Base-by-base conservation (phyloP, 2,113 vertebrate species). In the Bos indicus region DNA sequence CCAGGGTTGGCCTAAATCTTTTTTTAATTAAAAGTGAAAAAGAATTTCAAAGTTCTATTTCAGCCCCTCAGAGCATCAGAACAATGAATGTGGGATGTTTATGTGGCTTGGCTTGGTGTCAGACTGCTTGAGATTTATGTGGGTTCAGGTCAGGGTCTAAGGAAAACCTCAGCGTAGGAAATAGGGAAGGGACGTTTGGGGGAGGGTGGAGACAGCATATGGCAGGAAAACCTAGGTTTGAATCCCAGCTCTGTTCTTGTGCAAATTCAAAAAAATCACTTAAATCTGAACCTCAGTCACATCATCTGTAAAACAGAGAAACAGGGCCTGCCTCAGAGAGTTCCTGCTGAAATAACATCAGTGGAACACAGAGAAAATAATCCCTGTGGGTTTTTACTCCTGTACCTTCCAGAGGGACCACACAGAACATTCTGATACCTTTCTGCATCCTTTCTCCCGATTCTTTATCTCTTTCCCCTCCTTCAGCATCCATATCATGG, bases 11-110 rank as follows among this genome's bases (percentile, higher is more conserved):
- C 91, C 95, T 97, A 97, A 98, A 98, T 97, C 96, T 95, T 97
- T 95, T 97, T 97, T 98, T 97, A 98, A 98, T 98, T 98, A 98
- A 97, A 98, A 98, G 89, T 96, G 64, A 97, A 96, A 64, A 64
- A 90, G 89, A 93, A 95, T 96, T 94, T 96, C 94, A 78, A 95
- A 97, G 97, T 97, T 97, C 93, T 94, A 95, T 95, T 97, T 97
- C 97, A 98, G 57, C 48, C 94, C 93, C 84, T 97, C 40, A 2
- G 52, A 95, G 80, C 23, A 3, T 96, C 92, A 91, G 46, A 0
- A 1, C 91, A 78, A 67, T 36, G 83, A 96, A 97, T 90, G 14
- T 7, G 7, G 83, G 93, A 94, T 94, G 94, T 94, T 98, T 97
- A 78, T 90, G 86, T 56, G 91, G 57, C 93, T 97, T 95, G 84